phyloP scores from a whole-genome alignment of 2,888 invertebrate genomes.

The Chesias legatella region DNA sequence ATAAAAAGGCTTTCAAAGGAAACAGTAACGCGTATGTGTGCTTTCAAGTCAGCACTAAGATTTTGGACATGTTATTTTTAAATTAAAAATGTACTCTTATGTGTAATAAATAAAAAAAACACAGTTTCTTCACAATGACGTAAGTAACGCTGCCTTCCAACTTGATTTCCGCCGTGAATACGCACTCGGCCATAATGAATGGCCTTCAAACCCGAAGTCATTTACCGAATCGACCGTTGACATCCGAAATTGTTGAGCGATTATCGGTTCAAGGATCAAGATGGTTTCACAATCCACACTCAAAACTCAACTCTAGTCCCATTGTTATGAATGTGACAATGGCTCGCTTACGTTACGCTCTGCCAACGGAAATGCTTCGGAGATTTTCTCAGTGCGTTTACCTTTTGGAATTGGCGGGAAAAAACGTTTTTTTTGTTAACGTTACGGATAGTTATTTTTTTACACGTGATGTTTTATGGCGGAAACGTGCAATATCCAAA shows the following conservation, averaged over 20 bases:
- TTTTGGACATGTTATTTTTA: too few species aligned
- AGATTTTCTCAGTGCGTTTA: slow-evolving; percentile 40
- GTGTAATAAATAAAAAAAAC: too few species aligned
- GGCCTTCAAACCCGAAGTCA: slow-evolving; percentile 17
- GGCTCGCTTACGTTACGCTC: neutral
- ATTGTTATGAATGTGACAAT: neutral
- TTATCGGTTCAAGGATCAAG: slow-evolving; percentile 25
- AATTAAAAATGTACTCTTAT: too few species aligned
- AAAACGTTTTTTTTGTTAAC: slow-evolving; percentile 17
- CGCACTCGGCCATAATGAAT: slow-evolving; percentile 30
- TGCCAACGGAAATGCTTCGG: slow-evolving; percentile 39
- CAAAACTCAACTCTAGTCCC: slow-evolving; percentile 6
- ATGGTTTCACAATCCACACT: neutral
- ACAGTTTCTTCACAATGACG: too few species aligned
- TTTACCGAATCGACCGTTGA: slow-evolving; percentile 23
- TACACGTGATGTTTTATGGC: slow-evolving; percentile 4
- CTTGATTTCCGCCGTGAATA: too few species aligned
- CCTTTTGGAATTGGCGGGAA: slow-evolving; percentile 29
- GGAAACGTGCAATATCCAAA: too few species aligned
- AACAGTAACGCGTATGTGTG: too few species aligned
- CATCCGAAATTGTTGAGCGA: slow-evolving; percentile 15
- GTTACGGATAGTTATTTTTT: slow-evolving; percentile 19
- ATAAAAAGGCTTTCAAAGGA: too few species aligned
- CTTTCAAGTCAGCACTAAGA: too few species aligned
- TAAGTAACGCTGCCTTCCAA: too few species aligned